phyloP scores from a whole-genome alignment of 2,113 vertebrate species.

The Mastomys coucha region DNA sequence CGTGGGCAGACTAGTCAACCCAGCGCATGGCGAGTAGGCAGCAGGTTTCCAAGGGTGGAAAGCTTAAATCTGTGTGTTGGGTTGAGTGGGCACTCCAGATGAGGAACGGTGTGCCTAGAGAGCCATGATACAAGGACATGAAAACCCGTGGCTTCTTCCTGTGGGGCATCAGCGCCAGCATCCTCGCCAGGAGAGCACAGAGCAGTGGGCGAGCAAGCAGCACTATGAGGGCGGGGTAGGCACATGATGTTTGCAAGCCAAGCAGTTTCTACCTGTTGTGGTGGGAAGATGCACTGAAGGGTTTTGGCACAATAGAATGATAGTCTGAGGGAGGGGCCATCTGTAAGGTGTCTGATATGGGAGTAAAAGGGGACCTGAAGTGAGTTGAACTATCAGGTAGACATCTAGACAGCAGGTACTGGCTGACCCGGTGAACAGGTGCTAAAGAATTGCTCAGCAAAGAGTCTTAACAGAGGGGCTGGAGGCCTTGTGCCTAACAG shows the following conservation, averaged over 20 bases:
- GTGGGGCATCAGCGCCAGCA: not conserved
- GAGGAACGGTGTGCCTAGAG: not conserved
- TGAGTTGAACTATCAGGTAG: not conserved
- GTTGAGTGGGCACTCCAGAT: not conserved
- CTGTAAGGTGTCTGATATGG: not conserved
- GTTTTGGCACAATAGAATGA: constrained; percentile 25
- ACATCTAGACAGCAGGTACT: not conserved
- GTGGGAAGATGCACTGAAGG: not conserved
- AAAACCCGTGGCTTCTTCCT: not conserved
- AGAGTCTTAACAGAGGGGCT: not conserved
- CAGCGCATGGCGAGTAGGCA: not conserved
- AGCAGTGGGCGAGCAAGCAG: not conserved
- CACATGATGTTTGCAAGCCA: not conserved
- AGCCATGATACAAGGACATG: not conserved
- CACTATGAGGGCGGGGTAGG: not conserved
- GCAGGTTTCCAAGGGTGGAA: not conserved
- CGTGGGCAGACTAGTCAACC: not conserved
- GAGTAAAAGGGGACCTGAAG: not conserved
- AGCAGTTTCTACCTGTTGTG: not conserved
- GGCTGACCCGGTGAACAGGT: not conserved
- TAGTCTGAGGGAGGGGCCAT: not conserved
- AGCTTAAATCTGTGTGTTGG: not conserved
- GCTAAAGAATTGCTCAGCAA: not conserved
- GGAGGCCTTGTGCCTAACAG: not conserved
- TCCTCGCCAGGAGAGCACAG: not conserved